Base-by-base conservation (phyloP, 2,797 vertebrate species). In the Clarias platycephalus region DNA sequence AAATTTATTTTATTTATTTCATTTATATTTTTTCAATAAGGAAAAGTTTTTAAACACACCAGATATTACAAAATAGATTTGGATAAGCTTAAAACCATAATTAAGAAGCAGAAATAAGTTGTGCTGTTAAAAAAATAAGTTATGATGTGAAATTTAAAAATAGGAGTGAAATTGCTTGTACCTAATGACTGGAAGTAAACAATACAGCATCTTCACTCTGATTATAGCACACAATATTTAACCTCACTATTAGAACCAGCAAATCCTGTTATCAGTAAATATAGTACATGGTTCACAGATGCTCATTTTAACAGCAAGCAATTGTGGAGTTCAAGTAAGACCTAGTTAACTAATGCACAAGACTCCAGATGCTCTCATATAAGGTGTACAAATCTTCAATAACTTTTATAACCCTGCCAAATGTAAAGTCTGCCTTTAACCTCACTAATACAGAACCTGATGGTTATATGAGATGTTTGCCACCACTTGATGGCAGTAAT, bases 221-320 rank as follows among this genome's bases (percentile, higher is more conserved):
- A 95, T 95, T 92, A 95, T 92, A 92, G 92, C 91, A 88, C 91
- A 93, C 92, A 90, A 86, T 90, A 92, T 91, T 92, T 90, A 91
- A 90, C 85, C 90, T 93, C 91, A 94, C 93, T 95, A 95, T 95
- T 93, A 94, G 92, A 93, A 93, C 90, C 90, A 94, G 93, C 92
- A 95, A 95, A 95, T 95, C 94, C 93, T 90, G 92, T 95, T 95
- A 95, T 95, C 94, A 94, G 93, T 93, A 95, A 94, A 95, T 94
- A 94, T 94, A 94, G 93, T 93, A 49, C 13, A 26, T 72, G 24
- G 66, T 44, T 70, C 20, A 94, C 88, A 89, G 88, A 87, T 87
- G 82, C 82, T 87, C 60, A 22, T 55, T 85, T 86, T 71, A 80
- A 85, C 74, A 84, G 86, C 83, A 85, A 85, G 83, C 88, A 83